Base-by-base conservation (phyloP, 2,113 vertebrate species). In the Halichoeres trimaculatus region DNA sequence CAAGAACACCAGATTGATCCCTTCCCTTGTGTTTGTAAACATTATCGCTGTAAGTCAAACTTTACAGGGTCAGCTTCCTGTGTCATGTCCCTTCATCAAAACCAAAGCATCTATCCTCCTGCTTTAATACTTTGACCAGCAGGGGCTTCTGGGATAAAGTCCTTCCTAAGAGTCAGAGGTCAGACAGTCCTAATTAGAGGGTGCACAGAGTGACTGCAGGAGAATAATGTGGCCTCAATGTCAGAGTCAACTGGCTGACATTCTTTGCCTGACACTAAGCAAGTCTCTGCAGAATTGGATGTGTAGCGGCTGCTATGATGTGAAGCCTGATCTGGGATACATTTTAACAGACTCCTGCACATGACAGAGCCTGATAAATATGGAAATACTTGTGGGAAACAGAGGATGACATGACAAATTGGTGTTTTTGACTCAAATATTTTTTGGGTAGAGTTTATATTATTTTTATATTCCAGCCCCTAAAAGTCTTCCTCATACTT, bases 181-280 rank as follows among this genome's bases (percentile, higher is more conserved):
- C 85, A 86, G 69, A 72, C 59, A 58, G 61, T 79, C 73, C 69
- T 92, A 92, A 93, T 94, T 91, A 92, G 84, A 93, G 86, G 87
- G 88, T 83, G 24, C 70, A 70, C 3, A 30, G 72, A 53, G 69
- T 84, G 78, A 77, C 79, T 63, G 60, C 52, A 65, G 69, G 66
- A 76, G 76, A 91, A 84, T 90, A 85, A 89, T 89, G 86, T 82
- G 79, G 57, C 78, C 70, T 77, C 72, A 81, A 80, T 74, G 83
- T 89, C 84, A 88, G 77, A 78, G 85, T 78, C 51, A 83, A 76
- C 80, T 35, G 41, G 52, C 60, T 64, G 59, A 74, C 89, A 92
- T 93, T 92, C 88, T 90, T 84, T 20, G 38, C 34, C 60, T 56
- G 74, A 62, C 59, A 43, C 48, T 23, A 63, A 85, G 75, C 91